These are phyloP conservation scores for Thecophora atra DNA, from an alignment of 2,888 invertebrate species.

Conservation along the genomic window DNA sequence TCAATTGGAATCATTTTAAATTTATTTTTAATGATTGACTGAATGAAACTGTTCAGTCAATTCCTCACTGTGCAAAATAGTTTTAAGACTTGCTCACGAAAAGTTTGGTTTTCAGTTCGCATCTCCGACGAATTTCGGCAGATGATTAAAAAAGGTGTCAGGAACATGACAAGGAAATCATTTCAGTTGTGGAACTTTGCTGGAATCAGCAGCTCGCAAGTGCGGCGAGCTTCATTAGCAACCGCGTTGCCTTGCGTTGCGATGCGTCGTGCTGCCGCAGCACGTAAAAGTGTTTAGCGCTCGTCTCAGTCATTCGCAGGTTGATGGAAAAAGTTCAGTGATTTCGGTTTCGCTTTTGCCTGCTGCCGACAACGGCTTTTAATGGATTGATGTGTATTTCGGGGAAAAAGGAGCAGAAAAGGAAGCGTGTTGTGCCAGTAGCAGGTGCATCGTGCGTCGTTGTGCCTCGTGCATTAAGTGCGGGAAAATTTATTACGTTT, in stretches of 20 bases:
- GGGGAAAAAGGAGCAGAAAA: conserved; percentile 26
- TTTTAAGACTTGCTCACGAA: too few relatives aligned
- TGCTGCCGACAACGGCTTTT: conserved; percentile 10
- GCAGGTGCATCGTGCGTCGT: conserved; percentile 42
- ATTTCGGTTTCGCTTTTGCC: background rate
- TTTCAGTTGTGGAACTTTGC: background rate
- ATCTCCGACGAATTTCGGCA: background rate
- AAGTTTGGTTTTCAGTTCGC: too few relatives aligned
- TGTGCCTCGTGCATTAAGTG: conserved; percentile 30
- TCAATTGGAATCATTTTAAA: too few relatives aligned
- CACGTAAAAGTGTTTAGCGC: conserved; percentile 18
- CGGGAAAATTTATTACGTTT: conserved; percentile 45
- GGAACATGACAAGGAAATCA: background rate
- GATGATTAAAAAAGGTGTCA: background rate
- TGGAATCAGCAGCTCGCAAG: background rate
- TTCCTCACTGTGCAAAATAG: too few relatives aligned
- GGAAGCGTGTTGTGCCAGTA: conserved; percentile 42
- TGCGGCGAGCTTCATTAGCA: background rate
- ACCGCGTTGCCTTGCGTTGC: background rate
- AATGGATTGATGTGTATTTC: too few relatives aligned
- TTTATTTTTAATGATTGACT: too few relatives aligned
- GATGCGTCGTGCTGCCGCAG: conserved; percentile 8
- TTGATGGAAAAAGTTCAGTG: conserved; percentile 9
- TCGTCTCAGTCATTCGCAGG: conserved; percentile 10
- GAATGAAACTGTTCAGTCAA: too few relatives aligned